Conservation (phyloP, 2,888 invertebrate genomes). For the Patella depressa region DNA sequence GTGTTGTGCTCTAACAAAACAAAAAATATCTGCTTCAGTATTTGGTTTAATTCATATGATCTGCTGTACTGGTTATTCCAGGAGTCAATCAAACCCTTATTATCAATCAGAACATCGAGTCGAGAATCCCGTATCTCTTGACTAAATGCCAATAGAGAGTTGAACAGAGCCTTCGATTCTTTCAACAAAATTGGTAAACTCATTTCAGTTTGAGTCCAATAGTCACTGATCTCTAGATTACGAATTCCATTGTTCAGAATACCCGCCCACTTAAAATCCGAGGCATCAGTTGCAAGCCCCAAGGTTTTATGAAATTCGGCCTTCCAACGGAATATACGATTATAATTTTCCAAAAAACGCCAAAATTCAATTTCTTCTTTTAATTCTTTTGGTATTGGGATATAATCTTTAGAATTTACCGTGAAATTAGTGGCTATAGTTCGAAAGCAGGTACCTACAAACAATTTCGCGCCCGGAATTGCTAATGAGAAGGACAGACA, state of each 20-base stretch:
- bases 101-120: neutral
- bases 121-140: neutral
- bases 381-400: neutral
- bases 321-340: neutral
- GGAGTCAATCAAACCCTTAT: neutral
- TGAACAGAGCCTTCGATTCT: too few relatives aligned
- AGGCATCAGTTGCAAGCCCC: neutral
- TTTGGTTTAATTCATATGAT: neutral
- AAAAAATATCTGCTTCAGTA: neutral
- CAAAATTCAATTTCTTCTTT: neutral
- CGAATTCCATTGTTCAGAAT: neutral
- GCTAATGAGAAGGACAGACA: too few relatives aligned
- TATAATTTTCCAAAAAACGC: neutral
- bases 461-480: neutral
- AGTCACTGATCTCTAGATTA: too few relatives aligned
- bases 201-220: too few relatives aligned
- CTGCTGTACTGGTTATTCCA: neutral
- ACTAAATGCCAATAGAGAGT: neutral
- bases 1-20: neutral
- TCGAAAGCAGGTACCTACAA: neutral
- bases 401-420: neutral
- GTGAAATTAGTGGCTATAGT: neutral
- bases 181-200: too few relatives aligned
- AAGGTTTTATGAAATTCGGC: constrained; percentile 1
- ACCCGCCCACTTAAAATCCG: neutral